phyloP scores from a whole-genome alignment of 2,113 vertebrate species.

The Maccullochella peelii region DNA sequence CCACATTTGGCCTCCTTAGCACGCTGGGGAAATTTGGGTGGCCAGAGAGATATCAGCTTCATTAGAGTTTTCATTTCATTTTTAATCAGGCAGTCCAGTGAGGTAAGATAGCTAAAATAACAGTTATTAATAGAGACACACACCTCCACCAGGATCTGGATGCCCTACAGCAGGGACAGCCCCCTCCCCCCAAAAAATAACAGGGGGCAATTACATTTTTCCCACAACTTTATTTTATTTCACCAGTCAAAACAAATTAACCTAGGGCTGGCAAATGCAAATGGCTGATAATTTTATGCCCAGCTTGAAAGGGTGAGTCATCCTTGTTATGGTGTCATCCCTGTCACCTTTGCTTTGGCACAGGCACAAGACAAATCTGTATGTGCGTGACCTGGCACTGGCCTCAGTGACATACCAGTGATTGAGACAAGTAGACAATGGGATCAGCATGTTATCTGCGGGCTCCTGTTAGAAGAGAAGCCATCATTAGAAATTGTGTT shows the following conservation, averaged over 20 bases:
- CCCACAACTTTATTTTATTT: constrained; percentile 1
- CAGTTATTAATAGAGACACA: constrained; percentile 73
- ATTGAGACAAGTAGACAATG: constrained; percentile 61
- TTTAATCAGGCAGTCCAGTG: constrained; percentile 73
- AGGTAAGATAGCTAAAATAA: constrained; percentile 72
- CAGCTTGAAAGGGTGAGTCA: constrained; percentile 60
- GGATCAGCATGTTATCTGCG: constrained; percentile 26
- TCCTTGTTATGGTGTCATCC: constrained; percentile 62
- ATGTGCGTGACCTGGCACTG: constrained; percentile 55
- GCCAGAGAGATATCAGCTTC: constrained; percentile 64
- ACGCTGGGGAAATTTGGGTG: constrained; percentile 61
- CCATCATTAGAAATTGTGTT: constrained; percentile 45
- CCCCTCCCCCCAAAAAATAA: constrained; percentile 18
- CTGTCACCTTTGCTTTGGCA: constrained; percentile 73
- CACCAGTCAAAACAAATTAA: constrained; percentile 59
- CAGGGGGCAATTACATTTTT: constrained; percentile 15
- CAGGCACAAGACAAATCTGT: constrained; percentile 59
- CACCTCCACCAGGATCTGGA: constrained; percentile 54
- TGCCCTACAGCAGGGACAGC: constrained; percentile 31
- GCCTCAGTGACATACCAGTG: constrained; percentile 2
- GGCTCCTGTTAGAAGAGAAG: constrained; percentile 29
- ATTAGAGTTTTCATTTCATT: constrained; percentile 73
- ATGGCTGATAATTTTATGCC: constrained; percentile 47
- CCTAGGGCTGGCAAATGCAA: constrained; percentile 33
- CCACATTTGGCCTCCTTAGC: constrained; percentile 50